Evolutionary conservation across 2,797 vertebrate genomes (phyloP).

Genomic region (Cossypha caffra): DNA sequence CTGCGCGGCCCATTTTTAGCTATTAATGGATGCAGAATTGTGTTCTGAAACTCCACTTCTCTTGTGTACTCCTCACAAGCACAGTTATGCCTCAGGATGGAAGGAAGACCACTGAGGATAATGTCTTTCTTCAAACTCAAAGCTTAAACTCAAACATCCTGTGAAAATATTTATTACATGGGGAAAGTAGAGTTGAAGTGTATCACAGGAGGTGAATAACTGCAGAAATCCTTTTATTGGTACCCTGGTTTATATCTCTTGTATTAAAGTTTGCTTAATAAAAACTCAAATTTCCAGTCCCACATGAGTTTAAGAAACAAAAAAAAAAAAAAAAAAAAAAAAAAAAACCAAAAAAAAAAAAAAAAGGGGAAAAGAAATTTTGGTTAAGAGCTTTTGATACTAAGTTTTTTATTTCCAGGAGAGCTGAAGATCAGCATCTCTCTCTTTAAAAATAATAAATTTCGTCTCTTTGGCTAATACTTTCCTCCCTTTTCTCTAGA

Average conservation of each 20-base stretch:
- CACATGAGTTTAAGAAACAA: background rate
- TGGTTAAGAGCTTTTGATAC: background rate
- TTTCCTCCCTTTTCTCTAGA: background rate
- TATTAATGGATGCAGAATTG: background rate
- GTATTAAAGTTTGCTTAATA: background rate
- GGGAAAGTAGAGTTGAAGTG: background rate
- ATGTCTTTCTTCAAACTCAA: background rate
- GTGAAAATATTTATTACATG: background rate
- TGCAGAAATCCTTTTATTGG: background rate
- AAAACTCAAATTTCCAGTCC: background rate
- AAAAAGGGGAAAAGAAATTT: too few relatives aligned
- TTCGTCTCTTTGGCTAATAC: background rate
- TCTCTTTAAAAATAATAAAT: background rate
- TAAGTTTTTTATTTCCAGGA: background rate
- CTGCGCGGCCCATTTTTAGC: background rate
- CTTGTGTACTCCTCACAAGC: fast-evolving
- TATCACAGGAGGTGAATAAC: background rate
- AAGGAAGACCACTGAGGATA: background rate
- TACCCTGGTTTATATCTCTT: background rate
- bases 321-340: background rate
- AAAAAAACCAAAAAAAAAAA: too few relatives aligned
- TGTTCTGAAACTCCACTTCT: background rate
- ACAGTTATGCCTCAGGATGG: background rate
- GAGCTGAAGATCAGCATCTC: background rate
- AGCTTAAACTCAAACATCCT: background rate